Conservation (phyloP, 1,140 invertebrate species). For the Octopus bimaculoides region DNA sequence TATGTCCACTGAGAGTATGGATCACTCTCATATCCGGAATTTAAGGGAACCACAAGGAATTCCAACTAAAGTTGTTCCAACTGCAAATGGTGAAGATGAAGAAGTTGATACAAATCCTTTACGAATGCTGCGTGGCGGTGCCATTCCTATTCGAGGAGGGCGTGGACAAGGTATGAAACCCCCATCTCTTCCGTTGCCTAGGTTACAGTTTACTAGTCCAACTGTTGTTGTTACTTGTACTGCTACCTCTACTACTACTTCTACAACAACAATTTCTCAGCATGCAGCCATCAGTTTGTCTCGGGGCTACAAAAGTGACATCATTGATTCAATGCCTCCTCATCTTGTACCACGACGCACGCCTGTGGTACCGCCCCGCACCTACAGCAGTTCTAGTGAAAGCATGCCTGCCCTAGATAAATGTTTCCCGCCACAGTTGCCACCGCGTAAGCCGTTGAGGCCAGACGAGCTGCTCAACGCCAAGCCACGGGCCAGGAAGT, state of each 20-base stretch:
- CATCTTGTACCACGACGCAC: not conserved
- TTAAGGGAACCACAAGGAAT: conserved; percentile 49
- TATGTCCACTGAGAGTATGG: conserved; percentile 28
- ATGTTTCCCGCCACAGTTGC: conserved; percentile 64
- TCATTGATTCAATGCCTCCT: conserved; percentile 1
- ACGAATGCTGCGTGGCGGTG: conserved; percentile 65
- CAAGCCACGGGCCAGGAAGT: conserved; percentile 77
- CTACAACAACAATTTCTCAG: not conserved
- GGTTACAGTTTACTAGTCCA: conserved; percentile 32
- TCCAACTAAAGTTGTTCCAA: conserved; percentile 26
- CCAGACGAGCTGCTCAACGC: conserved; percentile 62
- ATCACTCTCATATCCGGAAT: conserved; percentile 32
- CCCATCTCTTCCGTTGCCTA: conserved; percentile 38
- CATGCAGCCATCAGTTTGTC: not conserved
- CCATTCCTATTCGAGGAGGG: conserved; percentile 45
- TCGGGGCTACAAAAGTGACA: not conserved
- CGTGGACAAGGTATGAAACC: conserved; percentile 45
- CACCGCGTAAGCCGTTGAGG: conserved; percentile 76
- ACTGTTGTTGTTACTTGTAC: not conserved
- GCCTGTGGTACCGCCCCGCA: conserved; percentile 37
- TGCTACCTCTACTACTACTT: conserved; percentile 4
- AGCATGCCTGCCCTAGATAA: conserved; percentile 20
- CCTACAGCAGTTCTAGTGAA: conserved; percentile 37
- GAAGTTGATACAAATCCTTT: conserved; percentile 68
- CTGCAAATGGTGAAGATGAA: conserved; percentile 34